phyloP scores from a whole-genome alignment of 1,140 invertebrate genomes.

The Pogonomyrmex californicus region DNA sequence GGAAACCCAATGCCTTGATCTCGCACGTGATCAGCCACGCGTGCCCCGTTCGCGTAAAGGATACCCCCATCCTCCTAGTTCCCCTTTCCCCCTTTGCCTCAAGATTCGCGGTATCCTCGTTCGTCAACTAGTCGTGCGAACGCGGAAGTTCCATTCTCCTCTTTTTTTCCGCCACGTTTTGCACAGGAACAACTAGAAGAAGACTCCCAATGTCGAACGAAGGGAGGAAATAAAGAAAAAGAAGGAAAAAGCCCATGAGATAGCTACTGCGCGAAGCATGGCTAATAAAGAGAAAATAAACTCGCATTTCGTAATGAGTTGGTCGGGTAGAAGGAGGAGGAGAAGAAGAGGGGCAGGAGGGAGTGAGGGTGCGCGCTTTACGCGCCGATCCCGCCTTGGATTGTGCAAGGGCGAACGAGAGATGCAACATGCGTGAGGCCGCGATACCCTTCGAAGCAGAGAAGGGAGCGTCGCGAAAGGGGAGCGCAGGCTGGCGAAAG shows the following conservation, averaged over 20 bases:
- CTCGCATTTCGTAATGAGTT: background rate
- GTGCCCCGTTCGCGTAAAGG: background rate
- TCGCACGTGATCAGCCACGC: background rate
- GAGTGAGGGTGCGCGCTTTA: background rate
- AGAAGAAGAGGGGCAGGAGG: background rate
- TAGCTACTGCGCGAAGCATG: no score
- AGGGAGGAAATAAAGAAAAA: background rate
- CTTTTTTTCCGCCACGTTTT: background rate
- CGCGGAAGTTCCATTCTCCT: background rate
- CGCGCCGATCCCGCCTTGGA: background rate
- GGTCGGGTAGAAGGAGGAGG: no score
- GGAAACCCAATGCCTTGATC: no score
- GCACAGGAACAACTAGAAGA: no score
- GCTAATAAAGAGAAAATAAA: background rate
- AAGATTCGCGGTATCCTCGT: background rate
- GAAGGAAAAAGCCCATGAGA: background rate
- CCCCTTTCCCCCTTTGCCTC: background rate
- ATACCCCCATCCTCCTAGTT: background rate
- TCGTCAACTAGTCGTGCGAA: background rate
- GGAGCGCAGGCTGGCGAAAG: background rate
- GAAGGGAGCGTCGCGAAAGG: constrained; percentile 32
- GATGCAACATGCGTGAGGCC: background rate
- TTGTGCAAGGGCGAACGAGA: constrained; percentile 7
- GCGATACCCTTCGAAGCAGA: constrained; percentile 3
- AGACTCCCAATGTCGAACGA: background rate